Base-by-base conservation (phyloP, 2,113 vertebrate genomes). In the Podiceps cristatus region DNA sequence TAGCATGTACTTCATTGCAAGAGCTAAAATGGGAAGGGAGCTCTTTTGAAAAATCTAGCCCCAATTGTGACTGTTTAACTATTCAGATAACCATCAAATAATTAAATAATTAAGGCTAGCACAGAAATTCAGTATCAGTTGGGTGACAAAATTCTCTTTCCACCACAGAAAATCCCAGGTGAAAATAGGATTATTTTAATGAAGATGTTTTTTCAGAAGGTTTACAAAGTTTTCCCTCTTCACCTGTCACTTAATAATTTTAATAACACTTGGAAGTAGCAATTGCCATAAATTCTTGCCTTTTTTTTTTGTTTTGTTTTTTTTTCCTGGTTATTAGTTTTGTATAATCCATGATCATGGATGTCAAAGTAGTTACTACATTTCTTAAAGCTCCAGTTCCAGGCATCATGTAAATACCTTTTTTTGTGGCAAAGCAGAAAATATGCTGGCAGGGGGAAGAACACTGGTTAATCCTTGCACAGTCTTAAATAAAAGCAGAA, bases 161-260 rank as follows among this genome's bases (percentile, higher is more conserved):
- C 68, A 77, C 77, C 56, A 68, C 71, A 87, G 88, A 84, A 91
- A 91, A 91, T 88, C 84, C 89, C 93, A 35, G n/a, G 35, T 86
- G 91, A 73, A 91, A 93, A 68, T 13, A 82, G 79, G 69, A 66
- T 79, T 42, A 62, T 81, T 84, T 91, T 96, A 96, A 96, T 97
- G 91, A 93, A 1, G 3, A 17, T 13, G 2, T 47, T 80, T 92
- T 93, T 96, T 20, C 49, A 62, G 60, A 81, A 91, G 77, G 25
- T 92, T 95, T 86, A 74, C 49, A 31, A 67, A 84, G 60, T 89
- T 53, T 93, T 96, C 73, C 44, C 49, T 22, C 50, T 81, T 93
- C 47, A 82, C 69, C 50, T 91, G 63, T 79, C 69, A 45, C n/a
- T 87, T 74, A 79, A 76, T 74, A 37, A 53, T 67, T 74, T 82